A percentile compares a stretch with the other conserved stretches of the same genome.
Conservation (phyloP, 2,797 vertebrate species). For the Alcedo atthis region DNA sequence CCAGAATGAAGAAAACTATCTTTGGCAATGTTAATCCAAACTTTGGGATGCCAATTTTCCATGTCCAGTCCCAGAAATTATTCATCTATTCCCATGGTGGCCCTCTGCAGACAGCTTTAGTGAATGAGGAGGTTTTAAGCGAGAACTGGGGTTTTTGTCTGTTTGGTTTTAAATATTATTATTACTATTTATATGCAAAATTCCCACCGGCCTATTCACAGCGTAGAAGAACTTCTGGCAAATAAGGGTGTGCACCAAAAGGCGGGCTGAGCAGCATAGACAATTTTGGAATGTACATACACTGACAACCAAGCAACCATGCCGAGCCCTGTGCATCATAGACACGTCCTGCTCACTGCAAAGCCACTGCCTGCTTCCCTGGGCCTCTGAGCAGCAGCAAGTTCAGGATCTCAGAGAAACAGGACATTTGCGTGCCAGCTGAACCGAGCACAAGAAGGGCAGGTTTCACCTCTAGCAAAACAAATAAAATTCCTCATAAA, state of each 20-base stretch:
- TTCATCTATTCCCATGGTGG: background rate
- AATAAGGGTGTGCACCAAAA: background rate
- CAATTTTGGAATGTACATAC: background rate
- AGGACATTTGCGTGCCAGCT: background rate
- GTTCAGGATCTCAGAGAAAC: background rate
- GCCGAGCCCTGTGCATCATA: too few species aligned
- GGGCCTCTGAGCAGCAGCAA: background rate
- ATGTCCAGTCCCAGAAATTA: background rate
- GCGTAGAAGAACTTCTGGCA: background rate
- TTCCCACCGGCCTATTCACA: background rate
- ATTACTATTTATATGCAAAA: background rate
- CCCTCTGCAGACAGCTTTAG: background rate
- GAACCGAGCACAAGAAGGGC: background rate
- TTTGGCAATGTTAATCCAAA: background rate
- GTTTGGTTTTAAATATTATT: background rate
- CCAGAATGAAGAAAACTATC: background rate
- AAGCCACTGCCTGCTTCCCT: background rate
- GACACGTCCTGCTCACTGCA: rapidly evolving
- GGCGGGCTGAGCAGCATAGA: background rate
- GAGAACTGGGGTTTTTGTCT: background rate
- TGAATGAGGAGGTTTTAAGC: background rate
- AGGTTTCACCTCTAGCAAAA: background rate
- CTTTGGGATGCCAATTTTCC: background rate
- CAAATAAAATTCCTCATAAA: background rate
- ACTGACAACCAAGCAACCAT: background rate